These are phyloP conservation scores for Azemiops feae DNA, from an alignment of 2,113 vertebrate genomes.

Conservation along the genomic window DNA sequence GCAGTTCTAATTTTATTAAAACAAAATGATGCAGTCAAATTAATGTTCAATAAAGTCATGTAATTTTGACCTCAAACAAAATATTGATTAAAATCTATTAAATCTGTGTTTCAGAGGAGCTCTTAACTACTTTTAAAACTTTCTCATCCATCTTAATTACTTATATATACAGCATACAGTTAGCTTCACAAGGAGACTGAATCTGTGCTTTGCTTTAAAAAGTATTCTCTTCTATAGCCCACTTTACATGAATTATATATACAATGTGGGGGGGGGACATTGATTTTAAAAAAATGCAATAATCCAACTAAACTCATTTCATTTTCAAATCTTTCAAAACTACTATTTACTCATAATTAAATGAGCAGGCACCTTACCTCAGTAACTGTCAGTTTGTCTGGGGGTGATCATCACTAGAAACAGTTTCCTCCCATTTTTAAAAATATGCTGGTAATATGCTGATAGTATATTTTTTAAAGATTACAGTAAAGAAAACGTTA, in stretches of 20 bases:
- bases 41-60: neutral
- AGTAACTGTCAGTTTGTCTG: neutral
- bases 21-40: neutral
- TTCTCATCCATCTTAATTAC: neutral
- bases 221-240: neutral
- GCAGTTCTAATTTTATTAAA: neutral
- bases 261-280: neutral
- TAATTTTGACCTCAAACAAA: neutral
- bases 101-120: neutral
- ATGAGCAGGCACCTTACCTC: neutral
- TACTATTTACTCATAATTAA: neutral
- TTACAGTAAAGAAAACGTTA: neutral
- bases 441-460: neutral
- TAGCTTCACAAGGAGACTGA: neutral
- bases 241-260: neutral
- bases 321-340: neutral
- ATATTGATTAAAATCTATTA: neutral
- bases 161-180: neutral
- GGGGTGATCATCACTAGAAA: neutral
- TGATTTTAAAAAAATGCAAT: neutral
- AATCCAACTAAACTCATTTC: neutral
- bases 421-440: neutral
- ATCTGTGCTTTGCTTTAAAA: neutral
- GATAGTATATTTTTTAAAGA: neutral
- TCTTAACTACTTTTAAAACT: neutral